Conservation (phyloP, 2,797 vertebrate species). For the Onychomys arenicola region DNA sequence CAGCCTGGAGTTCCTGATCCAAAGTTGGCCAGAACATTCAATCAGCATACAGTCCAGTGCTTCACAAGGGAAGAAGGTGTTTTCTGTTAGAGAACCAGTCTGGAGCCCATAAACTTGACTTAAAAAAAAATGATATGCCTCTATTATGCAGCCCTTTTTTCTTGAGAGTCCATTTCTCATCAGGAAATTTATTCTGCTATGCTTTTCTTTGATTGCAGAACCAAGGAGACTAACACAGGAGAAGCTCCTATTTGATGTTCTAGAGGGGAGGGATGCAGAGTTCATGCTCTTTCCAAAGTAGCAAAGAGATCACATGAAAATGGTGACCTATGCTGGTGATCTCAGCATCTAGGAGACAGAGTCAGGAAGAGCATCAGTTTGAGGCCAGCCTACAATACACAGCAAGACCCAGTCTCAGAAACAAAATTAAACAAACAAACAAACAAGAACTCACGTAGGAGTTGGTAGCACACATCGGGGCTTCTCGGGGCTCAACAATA, state of each 20-base stretch:
- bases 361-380: background rate
- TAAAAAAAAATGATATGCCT: background rate
- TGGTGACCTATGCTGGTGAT: background rate
- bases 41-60: background rate
- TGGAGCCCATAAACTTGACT: background rate
- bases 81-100: background rate
- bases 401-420: background rate
- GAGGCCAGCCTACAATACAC: background rate
- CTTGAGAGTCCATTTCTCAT: background rate
- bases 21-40: background rate
- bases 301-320: background rate
- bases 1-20: background rate
- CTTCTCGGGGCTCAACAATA: background rate
- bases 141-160: background rate
- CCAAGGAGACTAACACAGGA: background rate
- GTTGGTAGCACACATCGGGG: background rate
- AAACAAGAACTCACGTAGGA: background rate
- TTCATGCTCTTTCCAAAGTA: background rate
- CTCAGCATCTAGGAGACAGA: background rate
- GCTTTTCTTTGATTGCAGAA: conserved; percentile 41
- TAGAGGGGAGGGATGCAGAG: background rate
- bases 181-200: background rate
- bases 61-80: background rate
- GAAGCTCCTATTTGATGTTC: background rate
- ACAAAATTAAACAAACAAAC: background rate